Conservation (phyloP, 2,113 vertebrate species). For the Psilopogon haemacephalus region DNA sequence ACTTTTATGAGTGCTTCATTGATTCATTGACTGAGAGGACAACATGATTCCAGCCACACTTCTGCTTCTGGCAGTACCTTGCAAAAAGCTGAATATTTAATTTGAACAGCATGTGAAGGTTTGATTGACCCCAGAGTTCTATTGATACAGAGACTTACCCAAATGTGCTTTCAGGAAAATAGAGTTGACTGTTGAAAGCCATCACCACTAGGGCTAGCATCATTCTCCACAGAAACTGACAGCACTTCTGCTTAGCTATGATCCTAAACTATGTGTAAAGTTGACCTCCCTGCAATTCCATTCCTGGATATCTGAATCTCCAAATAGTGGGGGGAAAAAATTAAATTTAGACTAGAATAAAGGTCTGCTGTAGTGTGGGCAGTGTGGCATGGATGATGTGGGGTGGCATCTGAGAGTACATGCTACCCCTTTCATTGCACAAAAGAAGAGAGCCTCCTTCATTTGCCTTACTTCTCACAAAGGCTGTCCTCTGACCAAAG, state of each 20-base stretch:
- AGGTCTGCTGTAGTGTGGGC: background rate
- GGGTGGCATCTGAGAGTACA: background rate
- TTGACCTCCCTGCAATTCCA: background rate
- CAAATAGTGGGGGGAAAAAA: background rate
- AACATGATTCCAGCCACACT: background rate
- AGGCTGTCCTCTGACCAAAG: background rate
- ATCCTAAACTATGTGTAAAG: background rate
- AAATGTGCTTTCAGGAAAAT: background rate
- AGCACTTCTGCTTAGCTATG: background rate
- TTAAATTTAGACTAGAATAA: background rate
- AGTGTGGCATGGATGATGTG: too few relatives aligned
- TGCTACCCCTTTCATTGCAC: background rate
- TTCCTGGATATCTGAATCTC: background rate
- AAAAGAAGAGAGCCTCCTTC: background rate
- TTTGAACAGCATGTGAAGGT: background rate
- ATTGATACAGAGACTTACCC: background rate
- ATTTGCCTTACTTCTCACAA: background rate
- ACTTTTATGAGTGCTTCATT: background rate
- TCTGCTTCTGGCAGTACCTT: background rate
- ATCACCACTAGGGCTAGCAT: background rate
- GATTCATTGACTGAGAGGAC: background rate
- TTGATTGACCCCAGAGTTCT: constrained; percentile 3
- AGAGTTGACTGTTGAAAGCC: background rate
- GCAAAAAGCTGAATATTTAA: background rate
- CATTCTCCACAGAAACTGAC: background rate